Evolutionary conservation across 2,797 vertebrate genomes (phyloP), one percentile per base, ranked within the genome.

Genomic region (Danio tinwini): DNA sequence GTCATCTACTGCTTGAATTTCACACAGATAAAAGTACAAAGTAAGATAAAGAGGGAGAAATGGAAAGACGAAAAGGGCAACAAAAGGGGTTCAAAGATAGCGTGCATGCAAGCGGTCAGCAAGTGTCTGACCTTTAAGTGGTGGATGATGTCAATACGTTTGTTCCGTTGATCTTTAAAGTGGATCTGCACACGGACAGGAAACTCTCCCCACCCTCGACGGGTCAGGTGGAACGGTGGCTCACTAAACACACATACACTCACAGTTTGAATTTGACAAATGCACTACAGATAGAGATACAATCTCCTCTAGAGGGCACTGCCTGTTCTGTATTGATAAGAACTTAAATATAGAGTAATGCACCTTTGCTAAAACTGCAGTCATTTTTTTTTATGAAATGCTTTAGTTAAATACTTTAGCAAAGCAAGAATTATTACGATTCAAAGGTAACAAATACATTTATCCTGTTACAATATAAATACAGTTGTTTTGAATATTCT

Each of bases 81-180:
- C 42, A 59, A 19, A 21, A 39, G 14, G 39, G 37, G 29, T 21
- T 37, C 37, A 75, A 68, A 69, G 56, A 29, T 16, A 44, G 17
- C 5, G 50, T 39, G 40, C 44, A 44, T 21, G 21, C 7, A 64
- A 7, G 14, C 3, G n/a, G 8, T 37, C 37, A 56, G 53, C 10
- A 11, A 52, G 13, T 3, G 45, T 86, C 90, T 85, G 94, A 99
- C 98, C 97, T 99, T 99, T 83, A 99, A 89, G 85, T 98, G 96
- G 90, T 99, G 98, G 89, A 99, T 99, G 92, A 99, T 98, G 90
- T 99, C 98, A 14, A 99, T 96, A 86, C 98, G 95, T 91, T 99
- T 99, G 94, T 99, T 99, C 87, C 97, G 96, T 86, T 93, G 95
- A 87, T 99, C 98, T 93, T 98, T 98, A 92, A 99, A 99, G 89